Evolutionary conservation across 2,888 invertebrate species (phyloP), one percentile per base, ranked within the genome.

Genomic region (Agonum fuliginosum): DNA sequence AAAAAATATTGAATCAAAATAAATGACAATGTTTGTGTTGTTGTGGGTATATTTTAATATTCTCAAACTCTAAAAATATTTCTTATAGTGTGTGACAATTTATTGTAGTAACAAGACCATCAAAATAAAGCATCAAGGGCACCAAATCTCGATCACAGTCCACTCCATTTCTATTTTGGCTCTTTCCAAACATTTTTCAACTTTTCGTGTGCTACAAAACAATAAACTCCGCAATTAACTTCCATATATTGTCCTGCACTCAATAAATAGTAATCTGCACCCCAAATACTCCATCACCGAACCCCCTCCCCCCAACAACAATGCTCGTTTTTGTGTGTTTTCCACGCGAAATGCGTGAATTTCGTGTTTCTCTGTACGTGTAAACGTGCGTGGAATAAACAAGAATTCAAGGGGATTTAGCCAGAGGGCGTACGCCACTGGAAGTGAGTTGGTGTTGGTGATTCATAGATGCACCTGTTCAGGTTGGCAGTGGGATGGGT

Each of bases 391-490:
- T 27, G 27, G 70, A 22, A 67, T 67, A 67, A 19, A 67, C 58
- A 27, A 12, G 37, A 34, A 30, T 54, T 12, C 67, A 41, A 8
- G 62, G 19, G 27, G 2, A 54, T 41, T 67, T 67, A 41, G 67
- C 67, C 14, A 12, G 19, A 20, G 67, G 67, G 41, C 41, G 14
- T 12, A 20, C 70, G 48, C 27, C 70, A 71, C 51, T 48, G 37
- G 34, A 51, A 30, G 48, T 48, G 27, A 12, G n/a, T 37, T 62
- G 22, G n/a, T 17, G 51, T 8, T 6, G 51, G 62, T 71, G 20
- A 51, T 72, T 17, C 34, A 72, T 51, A 41, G 67, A 67, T 34
- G 67, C 54, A 54, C 67, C 67, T 67, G 67, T 22, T 30, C 62
- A 22, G 27, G 0, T 12, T 1, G 1, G 22, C 22, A 17, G 20